Evolutionary conservation across 2,113 vertebrate genomes (phyloP).

Genomic region (Oncorhynchus tshawytscha): DNA sequence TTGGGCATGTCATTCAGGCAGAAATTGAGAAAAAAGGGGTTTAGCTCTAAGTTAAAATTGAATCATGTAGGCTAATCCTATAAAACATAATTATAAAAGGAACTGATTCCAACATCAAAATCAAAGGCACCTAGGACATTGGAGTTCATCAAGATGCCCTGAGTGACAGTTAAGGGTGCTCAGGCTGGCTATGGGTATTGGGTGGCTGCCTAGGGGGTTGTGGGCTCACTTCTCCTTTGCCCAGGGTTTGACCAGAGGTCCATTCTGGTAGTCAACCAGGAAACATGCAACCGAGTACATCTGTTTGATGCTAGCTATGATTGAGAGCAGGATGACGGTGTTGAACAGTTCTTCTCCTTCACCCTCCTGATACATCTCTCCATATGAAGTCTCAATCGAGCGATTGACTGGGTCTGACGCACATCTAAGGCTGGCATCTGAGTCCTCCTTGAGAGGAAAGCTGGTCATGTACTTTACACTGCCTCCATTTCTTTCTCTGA

Average conservation of each 20-base stretch:
- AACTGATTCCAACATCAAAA: too few relatives aligned
- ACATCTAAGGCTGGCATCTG: constrained; percentile 19
- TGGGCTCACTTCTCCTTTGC: neutral
- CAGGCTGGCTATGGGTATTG: neutral
- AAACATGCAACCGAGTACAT: constrained; percentile 18
- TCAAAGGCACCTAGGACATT: too few relatives aligned
- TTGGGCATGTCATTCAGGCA: too few relatives aligned
- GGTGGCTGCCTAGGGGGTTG: too few relatives aligned
- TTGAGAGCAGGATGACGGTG: constrained; percentile 3
- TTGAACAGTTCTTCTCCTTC: constrained; percentile 20
- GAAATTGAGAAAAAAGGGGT: too few relatives aligned
- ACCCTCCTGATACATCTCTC: neutral
- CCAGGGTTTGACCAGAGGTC: constrained; percentile 16
- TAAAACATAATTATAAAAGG: neutral
- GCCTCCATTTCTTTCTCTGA: constrained; percentile 8
- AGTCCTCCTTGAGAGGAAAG: constrained; percentile 3
- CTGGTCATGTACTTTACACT: constrained; percentile 28
- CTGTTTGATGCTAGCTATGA: constrained; percentile 17
- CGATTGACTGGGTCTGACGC: constrained; percentile 17
- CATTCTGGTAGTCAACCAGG: constrained; percentile 1
- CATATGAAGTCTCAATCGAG: constrained; percentile 8
- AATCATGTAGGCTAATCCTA: neutral
- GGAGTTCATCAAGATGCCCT: neutral
- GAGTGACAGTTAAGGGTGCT: neutral
- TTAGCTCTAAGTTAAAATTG: too few relatives aligned